phyloP scores from a whole-genome alignment of 2,888 invertebrate species.

The Odontocerum albicorne region DNA sequence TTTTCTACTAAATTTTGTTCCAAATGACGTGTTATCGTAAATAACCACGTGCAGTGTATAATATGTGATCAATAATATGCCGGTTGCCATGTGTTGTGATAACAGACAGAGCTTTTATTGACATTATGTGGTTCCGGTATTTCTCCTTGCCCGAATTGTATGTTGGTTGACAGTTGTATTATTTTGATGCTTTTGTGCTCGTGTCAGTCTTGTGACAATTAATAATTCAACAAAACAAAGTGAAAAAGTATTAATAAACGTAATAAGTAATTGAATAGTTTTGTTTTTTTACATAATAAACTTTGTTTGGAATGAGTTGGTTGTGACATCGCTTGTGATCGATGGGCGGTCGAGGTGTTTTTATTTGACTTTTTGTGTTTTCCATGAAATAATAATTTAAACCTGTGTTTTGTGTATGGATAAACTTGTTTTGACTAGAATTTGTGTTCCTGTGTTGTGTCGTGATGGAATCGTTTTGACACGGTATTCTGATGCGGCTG shows the following conservation, averaged over 20 bases:
- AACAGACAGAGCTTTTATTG: slow-evolving; percentile 7
- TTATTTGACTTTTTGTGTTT: no score
- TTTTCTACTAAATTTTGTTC: no score
- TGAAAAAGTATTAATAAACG: no score
- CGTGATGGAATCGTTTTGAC: slow-evolving; percentile 9
- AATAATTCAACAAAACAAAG: neutral
- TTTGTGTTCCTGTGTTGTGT: slow-evolving; percentile 2
- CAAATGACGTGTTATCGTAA: neutral
- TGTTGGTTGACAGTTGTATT: slow-evolving; percentile 5
- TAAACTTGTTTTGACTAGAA: neutral
- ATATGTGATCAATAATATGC: slow-evolving; percentile 11
- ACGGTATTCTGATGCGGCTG: slow-evolving; percentile 20
- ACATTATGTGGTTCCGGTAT: neutral
- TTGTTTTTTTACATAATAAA: no score
- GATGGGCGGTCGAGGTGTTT: no score
- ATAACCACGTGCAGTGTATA: slow-evolving; percentile 7
- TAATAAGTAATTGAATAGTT: no score
- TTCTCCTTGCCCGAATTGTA: neutral
- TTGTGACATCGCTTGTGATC: no score
- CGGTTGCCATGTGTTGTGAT: slow-evolving; percentile 14
- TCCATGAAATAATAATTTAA: neutral
- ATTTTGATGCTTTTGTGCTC: neutral
- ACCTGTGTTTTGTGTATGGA: neutral
- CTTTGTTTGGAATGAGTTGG: no score
- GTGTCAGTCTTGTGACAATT: neutral